A percentile compares a stretch with the other conserved stretches of the same genome.
Conservation (phyloP, 2,113 vertebrate species). For the Struthidea cinerea region DNA sequence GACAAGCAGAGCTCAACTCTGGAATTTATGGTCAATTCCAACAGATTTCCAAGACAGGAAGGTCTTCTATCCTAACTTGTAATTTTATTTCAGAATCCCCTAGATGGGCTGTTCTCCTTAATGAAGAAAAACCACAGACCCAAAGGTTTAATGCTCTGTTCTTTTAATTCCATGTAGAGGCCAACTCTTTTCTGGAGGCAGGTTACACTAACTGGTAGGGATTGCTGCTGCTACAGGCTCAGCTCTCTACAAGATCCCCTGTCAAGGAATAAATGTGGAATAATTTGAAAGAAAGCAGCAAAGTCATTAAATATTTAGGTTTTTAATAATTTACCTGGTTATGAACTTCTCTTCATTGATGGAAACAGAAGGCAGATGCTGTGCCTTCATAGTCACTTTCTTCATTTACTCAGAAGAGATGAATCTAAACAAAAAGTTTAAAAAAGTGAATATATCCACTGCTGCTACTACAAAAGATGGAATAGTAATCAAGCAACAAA, state of each 20-base stretch:
- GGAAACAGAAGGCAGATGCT: conserved; percentile 41
- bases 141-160: background rate
- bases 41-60: background rate
- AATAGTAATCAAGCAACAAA: background rate
- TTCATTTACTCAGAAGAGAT: conserved; percentile 12
- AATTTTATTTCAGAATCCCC: background rate
- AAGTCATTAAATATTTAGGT: background rate
- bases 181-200: background rate
- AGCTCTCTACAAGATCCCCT: background rate
- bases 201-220: background rate
- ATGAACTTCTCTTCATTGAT: conserved; percentile 65
- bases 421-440: background rate
- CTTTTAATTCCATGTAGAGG: background rate
- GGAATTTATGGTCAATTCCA: background rate
- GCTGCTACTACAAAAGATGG: background rate
- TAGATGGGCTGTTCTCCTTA: background rate
- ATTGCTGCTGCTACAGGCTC: background rate
- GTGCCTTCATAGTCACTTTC: conserved; percentile 40
- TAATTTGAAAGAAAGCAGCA: background rate
- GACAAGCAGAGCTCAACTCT: background rate
- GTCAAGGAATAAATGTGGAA: background rate
- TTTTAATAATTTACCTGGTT: conserved; percentile 54
- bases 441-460: background rate
- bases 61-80: background rate
- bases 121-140: background rate